Evolutionary conservation across 2,797 vertebrate genomes (phyloP), one percentile per base, ranked within the genome.

Genomic region (Halcyon badia): DNA sequence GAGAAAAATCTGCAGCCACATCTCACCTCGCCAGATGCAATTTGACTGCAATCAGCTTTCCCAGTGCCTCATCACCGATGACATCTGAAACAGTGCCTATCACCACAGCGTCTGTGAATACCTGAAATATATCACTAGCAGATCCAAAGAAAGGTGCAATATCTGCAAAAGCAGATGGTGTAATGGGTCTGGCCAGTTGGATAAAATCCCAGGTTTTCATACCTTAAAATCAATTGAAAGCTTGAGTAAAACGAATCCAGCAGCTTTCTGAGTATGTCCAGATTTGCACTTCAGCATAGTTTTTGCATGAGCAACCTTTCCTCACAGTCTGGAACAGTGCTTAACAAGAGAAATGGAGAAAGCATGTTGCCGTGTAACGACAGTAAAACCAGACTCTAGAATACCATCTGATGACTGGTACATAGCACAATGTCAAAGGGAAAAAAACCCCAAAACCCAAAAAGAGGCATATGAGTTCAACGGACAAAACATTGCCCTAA

Each of bases 111-210:
- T 77, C 92, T 89, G 52, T 24, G 75, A 80, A 94, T 68, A 93
- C 83, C 88, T 96, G 70, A 60, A 93, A 92, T 73, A 37, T 19
- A 87, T 80, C 85, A 73, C 80, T 11, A 83, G 60, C 91, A 96
- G 70, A 89, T 87, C 64, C 94, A 83, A 83, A 42, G 64, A 37
- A 90, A 97, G 93, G 96, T 96, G 95, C n/a, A 94, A 78, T 93
- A 95, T 92, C 93, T 95, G 64, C 71, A 93, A 92, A 95, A 95
- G 93, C 96, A 97, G 90, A 97, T 95, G 97, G 93, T 90, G 81
- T 35, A 85, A 89, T 46, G 92, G 81, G 78, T 78, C 96, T 94
- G 96, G 95, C 91, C 83, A 85, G 90, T 37, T 97, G 96, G 97
- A 91, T 60, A 89, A 68, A 87, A 96, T 95, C 95, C 97, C 94